Conservation (phyloP, 2,113 vertebrate genomes). For the Grammomys dolichurus region DNA sequence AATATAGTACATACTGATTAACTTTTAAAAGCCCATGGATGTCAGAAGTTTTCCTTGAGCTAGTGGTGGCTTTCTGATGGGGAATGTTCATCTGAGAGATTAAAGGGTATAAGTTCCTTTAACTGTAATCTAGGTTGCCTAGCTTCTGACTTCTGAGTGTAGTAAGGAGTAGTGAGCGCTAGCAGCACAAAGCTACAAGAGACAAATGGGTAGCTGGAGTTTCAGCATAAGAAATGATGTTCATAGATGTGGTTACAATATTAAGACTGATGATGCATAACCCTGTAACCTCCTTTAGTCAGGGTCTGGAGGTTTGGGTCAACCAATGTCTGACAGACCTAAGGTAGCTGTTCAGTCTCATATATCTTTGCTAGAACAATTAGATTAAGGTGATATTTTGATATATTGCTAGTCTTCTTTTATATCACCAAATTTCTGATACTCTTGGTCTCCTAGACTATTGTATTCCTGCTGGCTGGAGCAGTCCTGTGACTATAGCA, state of each 20-base stretch:
- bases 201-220: not conserved
- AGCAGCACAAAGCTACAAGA: not conserved
- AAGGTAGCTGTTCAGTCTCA: slow-evolving; percentile 67
- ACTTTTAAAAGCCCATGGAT: not conserved
- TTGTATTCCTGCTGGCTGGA: slow-evolving; percentile 56
- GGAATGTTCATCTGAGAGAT: slow-evolving; percentile 2
- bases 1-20: not conserved
- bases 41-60: not conserved
- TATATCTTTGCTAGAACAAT: slow-evolving; percentile 75
- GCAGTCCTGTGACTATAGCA: slow-evolving; percentile 19
- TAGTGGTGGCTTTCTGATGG: not conserved
- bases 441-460: slow-evolving; percentile 58
- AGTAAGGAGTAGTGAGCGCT: not conserved
- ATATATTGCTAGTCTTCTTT: slow-evolving; percentile 76
- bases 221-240: not conserved
- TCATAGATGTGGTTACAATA: slow-evolving; percentile 14
- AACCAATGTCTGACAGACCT: slow-evolving; percentile 21
- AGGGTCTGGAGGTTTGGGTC: slow-evolving; percentile 62
- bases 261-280: slow-evolving; percentile 60
- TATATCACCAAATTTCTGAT: slow-evolving; percentile 70
- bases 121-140: not conserved
- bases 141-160: not conserved
- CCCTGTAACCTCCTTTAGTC: slow-evolving; percentile 27
- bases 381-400: slow-evolving; percentile 76
- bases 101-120: not conserved